These are phyloP conservation scores for Cliona cf. orientalis DNA, from an alignment of 37 sponge, comb jelly and placozoan genomes.

Conservation along the genomic window DNA sequence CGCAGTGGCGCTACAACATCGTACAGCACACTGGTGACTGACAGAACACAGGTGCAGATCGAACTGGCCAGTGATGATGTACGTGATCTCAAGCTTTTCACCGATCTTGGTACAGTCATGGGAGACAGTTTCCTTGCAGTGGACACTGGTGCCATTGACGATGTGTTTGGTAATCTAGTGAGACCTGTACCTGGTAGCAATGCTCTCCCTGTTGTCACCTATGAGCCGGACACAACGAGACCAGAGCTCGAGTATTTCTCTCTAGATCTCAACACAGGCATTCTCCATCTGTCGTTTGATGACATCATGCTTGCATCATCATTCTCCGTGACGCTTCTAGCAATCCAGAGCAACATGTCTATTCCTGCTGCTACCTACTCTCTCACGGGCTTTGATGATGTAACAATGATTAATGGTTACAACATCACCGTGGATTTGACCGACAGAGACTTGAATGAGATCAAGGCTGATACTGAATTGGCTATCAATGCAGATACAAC, in stretches of 20 bases:
- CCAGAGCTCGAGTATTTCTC: slow-evolving; percentile 66
- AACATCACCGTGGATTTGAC: slow-evolving; percentile 69
- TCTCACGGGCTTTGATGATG: slow-evolving; percentile 59
- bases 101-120: slow-evolving; percentile 62
- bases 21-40: slow-evolving; percentile 17
- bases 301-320: slow-evolving; percentile 70
- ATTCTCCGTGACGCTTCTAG: slow-evolving; percentile 29
- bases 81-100: slow-evolving; percentile 58
- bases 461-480: slow-evolving; percentile 71
- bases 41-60: slow-evolving; percentile 52
- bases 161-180: slow-evolving; percentile 70
- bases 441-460: slow-evolving; percentile 67
- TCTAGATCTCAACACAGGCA: slow-evolving; percentile 75
- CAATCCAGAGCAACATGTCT: slow-evolving; percentile 36
- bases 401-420: slow-evolving; percentile 75
- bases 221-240: slow-evolving; percentile 57
- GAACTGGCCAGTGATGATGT: slow-evolving; percentile 57
- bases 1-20: slow-evolving; percentile 40
- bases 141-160: slow-evolving; percentile 69
- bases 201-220: slow-evolving; percentile 48
- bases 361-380: slow-evolving; percentile 7
- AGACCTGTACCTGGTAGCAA: slow-evolving; percentile 7
- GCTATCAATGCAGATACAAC: slow-evolving; percentile 50
- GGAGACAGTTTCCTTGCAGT: slow-evolving; percentile 70
- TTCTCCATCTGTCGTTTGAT: slow-evolving; percentile 77